Evolutionary conservation across 2,113 vertebrate genomes (phyloP).

Genomic region (Hyperoodon ampullatus): DNA sequence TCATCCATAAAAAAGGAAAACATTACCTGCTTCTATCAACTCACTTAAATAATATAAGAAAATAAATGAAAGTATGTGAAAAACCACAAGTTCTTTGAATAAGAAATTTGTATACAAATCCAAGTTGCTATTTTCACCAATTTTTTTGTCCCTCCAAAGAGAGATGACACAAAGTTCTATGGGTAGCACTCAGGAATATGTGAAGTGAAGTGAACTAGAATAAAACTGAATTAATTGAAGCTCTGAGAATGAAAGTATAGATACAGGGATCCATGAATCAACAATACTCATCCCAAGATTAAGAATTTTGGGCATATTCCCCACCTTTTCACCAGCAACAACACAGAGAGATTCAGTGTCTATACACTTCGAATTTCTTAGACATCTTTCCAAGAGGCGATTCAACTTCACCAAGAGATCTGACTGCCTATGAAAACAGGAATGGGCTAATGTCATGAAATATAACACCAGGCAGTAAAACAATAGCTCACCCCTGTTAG

Average conservation of each 20-base stretch:
- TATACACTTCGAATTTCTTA: conserved; percentile 96
- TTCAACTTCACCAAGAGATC: conserved; percentile 95
- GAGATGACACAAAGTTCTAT: background rate
- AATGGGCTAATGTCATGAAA: background rate
- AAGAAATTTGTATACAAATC: background rate
- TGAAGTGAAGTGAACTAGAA: background rate
- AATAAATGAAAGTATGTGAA: background rate
- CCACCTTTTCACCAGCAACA: conserved; percentile 97
- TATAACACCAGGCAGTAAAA: background rate
- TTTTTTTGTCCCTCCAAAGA: background rate
- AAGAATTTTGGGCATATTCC: background rate
- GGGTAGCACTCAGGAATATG: background rate
- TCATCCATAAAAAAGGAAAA: background rate
- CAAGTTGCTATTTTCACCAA: background rate
- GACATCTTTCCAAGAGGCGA: conserved; percentile 94
- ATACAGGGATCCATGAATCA: background rate
- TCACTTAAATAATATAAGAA: background rate
- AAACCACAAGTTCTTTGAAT: background rate
- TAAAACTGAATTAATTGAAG: background rate
- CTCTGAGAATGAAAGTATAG: background rate
- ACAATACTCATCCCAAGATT: background rate
- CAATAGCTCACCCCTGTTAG: background rate
- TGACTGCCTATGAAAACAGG: conserved; percentile 88
- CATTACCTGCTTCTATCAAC: background rate
- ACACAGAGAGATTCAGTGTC: conserved; percentile 98